phyloP scores from a whole-genome alignment of 2,113 vertebrate genomes.

The Gracilinanus agilis region DNA sequence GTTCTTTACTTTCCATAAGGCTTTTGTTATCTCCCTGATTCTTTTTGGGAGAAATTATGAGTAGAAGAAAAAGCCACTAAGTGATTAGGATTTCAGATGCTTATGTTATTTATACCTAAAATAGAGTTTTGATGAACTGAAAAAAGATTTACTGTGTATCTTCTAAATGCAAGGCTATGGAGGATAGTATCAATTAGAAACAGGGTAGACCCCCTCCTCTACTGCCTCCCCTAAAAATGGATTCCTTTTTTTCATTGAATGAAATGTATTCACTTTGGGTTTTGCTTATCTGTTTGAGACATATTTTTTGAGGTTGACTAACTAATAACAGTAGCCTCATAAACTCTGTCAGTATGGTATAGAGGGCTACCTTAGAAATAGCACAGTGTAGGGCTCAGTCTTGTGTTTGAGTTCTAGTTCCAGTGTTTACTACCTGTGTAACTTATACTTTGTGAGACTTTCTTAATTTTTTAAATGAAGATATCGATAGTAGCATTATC shows the following conservation, averaged over 20 bases:
- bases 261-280: background rate
- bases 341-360: background rate
- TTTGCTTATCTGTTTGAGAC: background rate
- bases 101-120: background rate
- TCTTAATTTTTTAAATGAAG: background rate
- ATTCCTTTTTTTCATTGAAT: background rate
- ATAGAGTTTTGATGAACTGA: background rate
- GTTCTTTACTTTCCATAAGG: background rate
- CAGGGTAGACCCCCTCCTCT: no score
- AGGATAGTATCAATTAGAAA: background rate
- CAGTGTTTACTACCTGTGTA: background rate
- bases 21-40: conserved; percentile 2
- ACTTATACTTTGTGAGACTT: background rate
- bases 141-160: background rate
- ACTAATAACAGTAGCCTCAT: background rate
- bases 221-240: no score
- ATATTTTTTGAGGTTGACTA: background rate
- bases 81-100: background rate
- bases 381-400: background rate
- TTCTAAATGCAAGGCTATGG: background rate
- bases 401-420: background rate
- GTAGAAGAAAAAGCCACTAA: no score
- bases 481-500: background rate
- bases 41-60: conserved; percentile 8
- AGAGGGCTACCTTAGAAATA: background rate